A percentile compares a stretch with the other conserved stretches of the same genome.
phyloP scores from a whole-genome alignment of 2,113 vertebrate genomes.

The Microtus montanus region DNA sequence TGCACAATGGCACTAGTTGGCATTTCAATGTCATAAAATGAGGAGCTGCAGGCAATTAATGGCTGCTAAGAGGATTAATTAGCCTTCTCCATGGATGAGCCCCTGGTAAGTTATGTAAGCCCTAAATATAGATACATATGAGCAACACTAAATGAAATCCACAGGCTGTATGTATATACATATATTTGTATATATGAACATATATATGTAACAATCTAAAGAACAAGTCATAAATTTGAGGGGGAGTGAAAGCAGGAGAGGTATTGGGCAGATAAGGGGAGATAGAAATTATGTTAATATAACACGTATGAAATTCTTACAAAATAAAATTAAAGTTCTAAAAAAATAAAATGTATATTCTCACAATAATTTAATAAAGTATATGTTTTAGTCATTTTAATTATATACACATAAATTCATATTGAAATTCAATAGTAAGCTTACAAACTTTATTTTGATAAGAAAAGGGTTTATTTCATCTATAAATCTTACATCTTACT shows the following conservation, averaged over 20 bases:
- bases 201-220: background rate
- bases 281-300: background rate
- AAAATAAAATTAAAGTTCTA: background rate
- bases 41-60: background rate
- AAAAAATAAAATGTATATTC: background rate
- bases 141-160: background rate
- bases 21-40: background rate
- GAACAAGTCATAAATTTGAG: background rate
- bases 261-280: background rate
- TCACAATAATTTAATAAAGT: background rate
- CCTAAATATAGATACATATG: background rate
- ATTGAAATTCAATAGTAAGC: constrained; percentile 27
- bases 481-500: no score
- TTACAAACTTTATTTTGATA: background rate
- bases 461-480: background rate
- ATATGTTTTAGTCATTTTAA: background rate
- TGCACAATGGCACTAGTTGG: background rate
- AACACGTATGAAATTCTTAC: background rate
- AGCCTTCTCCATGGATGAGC: background rate
- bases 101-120: background rate
- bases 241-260: no score
- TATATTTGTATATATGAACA: background rate
- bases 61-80: background rate
- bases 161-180: background rate
- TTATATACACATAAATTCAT: background rate